Evolutionary conservation across 2,888 invertebrate genomes (phyloP).

Genomic region (Zygaena filipendulae): DNA sequence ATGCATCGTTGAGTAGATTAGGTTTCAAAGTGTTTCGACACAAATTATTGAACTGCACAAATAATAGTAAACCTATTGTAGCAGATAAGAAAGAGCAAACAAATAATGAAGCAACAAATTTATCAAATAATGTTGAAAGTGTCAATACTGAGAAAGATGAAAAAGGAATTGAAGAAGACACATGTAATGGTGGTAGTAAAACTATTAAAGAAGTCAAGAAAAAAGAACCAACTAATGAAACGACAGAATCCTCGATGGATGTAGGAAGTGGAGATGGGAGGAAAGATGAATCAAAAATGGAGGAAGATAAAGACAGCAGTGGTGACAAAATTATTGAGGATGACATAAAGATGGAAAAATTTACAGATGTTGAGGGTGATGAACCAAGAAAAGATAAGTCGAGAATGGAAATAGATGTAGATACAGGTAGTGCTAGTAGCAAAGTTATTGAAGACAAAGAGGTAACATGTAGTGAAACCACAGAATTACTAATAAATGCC

Average conservation of each 20-base stretch:
- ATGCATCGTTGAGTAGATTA: conserved; percentile 63
- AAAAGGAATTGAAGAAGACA: not conserved
- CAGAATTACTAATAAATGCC: too few species aligned
- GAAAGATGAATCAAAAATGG: conserved; percentile 6
- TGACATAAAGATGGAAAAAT: too few species aligned
- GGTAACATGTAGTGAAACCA: too few species aligned
- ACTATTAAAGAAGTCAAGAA: conserved; percentile 1
- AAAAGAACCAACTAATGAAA: not conserved
- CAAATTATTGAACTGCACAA: conserved; percentile 8
- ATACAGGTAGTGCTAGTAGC: too few species aligned
- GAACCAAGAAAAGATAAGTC: too few species aligned
- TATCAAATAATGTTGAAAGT: not conserved
- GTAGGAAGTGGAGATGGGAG: conserved; percentile 7
- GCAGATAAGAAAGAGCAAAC: conserved; percentile 5
- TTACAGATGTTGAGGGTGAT: too few species aligned
- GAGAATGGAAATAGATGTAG: too few species aligned
- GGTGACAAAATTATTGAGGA: not conserved
- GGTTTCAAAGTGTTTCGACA: conserved; percentile 69
- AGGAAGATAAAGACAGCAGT: conserved; percentile 2
- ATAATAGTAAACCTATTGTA: not conserved
- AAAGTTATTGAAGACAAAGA: too few species aligned
- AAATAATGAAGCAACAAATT: conserved; percentile 1
- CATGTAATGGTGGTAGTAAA: conserved; percentile 5
- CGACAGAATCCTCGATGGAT: too few species aligned
- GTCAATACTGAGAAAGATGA: conserved; percentile 1